phyloP scores from a whole-genome alignment of 2,113 vertebrate genomes.

The Excalfactoria chinensis region DNA sequence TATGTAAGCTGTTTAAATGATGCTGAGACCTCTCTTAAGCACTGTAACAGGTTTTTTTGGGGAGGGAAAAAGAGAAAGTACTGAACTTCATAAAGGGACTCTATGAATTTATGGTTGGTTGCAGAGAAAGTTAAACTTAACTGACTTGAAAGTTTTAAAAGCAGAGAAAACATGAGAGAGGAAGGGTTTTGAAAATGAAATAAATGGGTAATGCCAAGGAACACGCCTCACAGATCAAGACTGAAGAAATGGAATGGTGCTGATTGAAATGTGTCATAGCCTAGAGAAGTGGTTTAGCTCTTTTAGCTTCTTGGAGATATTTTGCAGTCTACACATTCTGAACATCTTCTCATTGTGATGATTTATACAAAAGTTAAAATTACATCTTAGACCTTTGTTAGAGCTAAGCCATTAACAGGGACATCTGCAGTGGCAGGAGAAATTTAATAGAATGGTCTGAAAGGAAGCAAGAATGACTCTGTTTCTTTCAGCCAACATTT shows the following conservation, averaged over 20 bases:
- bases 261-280: background rate
- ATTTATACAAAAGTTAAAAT: background rate
- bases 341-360: background rate
- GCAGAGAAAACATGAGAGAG: background rate
- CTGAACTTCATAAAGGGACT: background rate
- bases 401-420: background rate
- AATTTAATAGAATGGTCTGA: background rate
- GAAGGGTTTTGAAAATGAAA: background rate
- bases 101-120: background rate
- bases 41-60: background rate
- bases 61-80: background rate
- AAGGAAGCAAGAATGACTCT: background rate
- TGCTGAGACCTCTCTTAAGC: background rate
- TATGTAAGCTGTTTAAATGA: background rate
- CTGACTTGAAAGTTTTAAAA: background rate
- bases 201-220: background rate
- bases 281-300: background rate
- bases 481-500: background rate
- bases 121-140: background rate
- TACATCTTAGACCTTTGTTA: background rate
- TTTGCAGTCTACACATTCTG: background rate
- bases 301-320: background rate
- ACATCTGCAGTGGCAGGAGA: background rate
- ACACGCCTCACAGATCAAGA: background rate
- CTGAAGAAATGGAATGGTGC: fast-evolving